These are phyloP conservation scores for Drosophila serrata DNA, from an alignment of 1,140 invertebrate species.

Conservation along the genomic window DNA sequence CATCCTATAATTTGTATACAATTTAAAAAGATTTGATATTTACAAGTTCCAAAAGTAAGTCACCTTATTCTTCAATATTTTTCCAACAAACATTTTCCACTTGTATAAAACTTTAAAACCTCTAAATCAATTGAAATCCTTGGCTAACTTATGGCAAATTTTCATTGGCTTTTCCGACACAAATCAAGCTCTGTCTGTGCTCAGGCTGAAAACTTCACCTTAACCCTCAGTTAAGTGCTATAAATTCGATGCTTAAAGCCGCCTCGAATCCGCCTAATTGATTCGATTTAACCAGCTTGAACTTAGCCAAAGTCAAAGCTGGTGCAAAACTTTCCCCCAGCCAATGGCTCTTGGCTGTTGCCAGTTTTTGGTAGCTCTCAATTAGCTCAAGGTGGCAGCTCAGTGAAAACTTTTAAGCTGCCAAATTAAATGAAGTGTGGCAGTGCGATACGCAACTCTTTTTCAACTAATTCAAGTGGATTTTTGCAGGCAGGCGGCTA, in stretches of 20 bases:
- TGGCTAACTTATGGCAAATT: slow-evolving; percentile 6
- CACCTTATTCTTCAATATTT: background rate
- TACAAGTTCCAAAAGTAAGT: background rate
- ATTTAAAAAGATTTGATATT: too few species aligned
- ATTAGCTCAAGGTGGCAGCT: slow-evolving; percentile 53
- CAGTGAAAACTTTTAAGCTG: slow-evolving; percentile 64
- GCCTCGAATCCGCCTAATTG: slow-evolving; percentile 44
- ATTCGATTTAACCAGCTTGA: slow-evolving; percentile 45
- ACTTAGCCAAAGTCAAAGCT: slow-evolving; percentile 10
- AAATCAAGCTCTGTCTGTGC: slow-evolving; percentile 1
- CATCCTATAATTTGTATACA: too few species aligned
- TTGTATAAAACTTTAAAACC: background rate
- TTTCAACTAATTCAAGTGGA: slow-evolving; percentile 12
- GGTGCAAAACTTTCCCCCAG: slow-evolving; percentile 8
- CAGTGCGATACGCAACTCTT: slow-evolving; percentile 56
- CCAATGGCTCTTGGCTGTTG: slow-evolving; percentile 1
- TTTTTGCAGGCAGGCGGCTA: slow-evolving; percentile 44
- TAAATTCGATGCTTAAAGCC: slow-evolving; percentile 46
- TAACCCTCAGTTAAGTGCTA: slow-evolving; percentile 26
- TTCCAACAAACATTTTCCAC: background rate
- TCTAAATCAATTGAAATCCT: background rate
- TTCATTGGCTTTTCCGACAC: background rate
- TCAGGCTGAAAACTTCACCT: slow-evolving; percentile 9
- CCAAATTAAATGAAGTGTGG: slow-evolving; percentile 60
- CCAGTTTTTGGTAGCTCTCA: slow-evolving; percentile 34